Evolutionary conservation across 2,113 vertebrate species (phyloP).

Genomic region (Calcarius ornatus): DNA sequence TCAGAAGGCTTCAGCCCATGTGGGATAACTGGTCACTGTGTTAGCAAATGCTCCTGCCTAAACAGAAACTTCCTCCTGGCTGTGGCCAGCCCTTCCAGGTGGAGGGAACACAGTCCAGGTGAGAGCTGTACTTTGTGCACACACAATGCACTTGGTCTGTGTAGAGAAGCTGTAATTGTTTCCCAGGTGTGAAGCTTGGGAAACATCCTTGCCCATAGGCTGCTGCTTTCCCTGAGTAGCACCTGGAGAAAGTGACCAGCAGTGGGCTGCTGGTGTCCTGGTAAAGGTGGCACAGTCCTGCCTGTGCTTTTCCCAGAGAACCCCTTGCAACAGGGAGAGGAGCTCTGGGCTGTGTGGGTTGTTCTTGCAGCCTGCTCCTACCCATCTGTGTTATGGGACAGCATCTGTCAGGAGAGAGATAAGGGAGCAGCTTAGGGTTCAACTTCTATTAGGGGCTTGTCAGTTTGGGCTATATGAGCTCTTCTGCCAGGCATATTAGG

Average conservation of each 20-base stretch:
- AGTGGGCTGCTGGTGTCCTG: not conserved
- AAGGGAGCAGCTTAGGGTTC: not conserved
- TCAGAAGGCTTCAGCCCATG: not conserved
- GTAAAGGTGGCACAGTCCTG: not conserved
- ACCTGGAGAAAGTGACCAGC: not conserved
- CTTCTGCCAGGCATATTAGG: not conserved
- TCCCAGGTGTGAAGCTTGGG: not conserved
- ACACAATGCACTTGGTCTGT: fast-evolving
- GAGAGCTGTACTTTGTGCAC: not conserved
- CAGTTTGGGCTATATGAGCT: not conserved
- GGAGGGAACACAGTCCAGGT: not conserved
- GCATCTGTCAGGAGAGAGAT: not conserved
- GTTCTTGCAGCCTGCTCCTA: not conserved
- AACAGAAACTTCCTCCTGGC: not conserved
- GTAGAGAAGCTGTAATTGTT: not conserved
- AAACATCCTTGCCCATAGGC: not conserved
- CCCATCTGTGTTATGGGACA: not conserved
- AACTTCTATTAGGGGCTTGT: fast-evolving
- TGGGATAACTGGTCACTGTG: not conserved
- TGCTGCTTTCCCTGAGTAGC: not conserved
- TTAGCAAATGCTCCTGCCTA: not conserved
- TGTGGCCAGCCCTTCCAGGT: not conserved
- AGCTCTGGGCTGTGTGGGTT: not conserved
- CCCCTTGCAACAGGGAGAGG: not conserved
- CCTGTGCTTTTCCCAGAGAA: not conserved